A percentile compares a stretch with the other conserved stretches of the same genome.
phyloP scores from a whole-genome alignment of 2,888 invertebrate genomes.

The Ennomos erosarius region DNA sequence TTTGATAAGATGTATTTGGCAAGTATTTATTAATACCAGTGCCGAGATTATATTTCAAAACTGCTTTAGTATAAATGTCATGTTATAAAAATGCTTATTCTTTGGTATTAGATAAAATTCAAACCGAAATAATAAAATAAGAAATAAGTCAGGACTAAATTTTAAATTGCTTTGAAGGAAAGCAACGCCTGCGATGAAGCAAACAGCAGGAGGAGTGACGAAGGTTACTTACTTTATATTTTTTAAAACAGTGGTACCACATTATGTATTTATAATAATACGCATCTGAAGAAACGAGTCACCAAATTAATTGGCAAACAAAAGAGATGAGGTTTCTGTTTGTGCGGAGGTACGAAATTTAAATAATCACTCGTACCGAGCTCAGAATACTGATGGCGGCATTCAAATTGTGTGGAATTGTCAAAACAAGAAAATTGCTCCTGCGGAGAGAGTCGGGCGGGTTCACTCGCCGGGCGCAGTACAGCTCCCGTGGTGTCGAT shows the following conservation, averaged over 20 bases:
- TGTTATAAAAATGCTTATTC: too few species aligned
- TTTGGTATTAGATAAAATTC: too few species aligned
- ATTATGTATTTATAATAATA: too few species aligned
- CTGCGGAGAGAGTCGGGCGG: conserved; percentile 50
- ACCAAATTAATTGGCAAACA: conserved; percentile 67
- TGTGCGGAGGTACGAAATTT: conserved; percentile 70
- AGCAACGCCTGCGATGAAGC: too few species aligned
- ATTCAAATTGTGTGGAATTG: conserved; percentile 71
- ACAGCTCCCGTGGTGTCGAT: conserved; percentile 73
- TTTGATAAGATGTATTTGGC: neutral
- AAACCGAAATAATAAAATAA: too few species aligned
- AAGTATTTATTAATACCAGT: neutral
- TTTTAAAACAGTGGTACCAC: too few species aligned
- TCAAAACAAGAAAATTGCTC: conserved; percentile 73
- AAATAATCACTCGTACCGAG: conserved; percentile 67
- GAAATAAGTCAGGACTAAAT: too few species aligned
- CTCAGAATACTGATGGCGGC: conserved; percentile 69
- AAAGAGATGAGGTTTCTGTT: conserved; percentile 67
- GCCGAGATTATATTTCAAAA: too few species aligned
- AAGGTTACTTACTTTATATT: too few species aligned
- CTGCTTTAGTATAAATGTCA: too few species aligned
- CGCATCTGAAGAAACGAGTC: conserved; percentile 48
- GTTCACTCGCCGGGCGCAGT: conserved; percentile 52
- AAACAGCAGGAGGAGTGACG: too few species aligned
- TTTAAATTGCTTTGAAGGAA: too few species aligned